Base-by-base conservation (phyloP, 2,797 vertebrate genomes). In the Delichon dasypus region DNA sequence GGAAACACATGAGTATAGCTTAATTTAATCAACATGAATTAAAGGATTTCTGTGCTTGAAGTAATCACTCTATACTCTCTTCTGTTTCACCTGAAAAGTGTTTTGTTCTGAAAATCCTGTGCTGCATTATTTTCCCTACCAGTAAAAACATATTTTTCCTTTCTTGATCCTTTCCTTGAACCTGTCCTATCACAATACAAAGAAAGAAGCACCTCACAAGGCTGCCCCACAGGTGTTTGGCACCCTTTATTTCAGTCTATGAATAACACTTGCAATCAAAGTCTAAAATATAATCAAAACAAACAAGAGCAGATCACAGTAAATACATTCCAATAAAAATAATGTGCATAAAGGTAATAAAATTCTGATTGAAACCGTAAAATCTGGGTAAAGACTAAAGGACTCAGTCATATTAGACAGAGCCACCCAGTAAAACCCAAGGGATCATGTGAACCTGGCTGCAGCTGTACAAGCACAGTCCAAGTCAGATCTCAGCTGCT, bases 401-500 rank as follows among this genome's bases (percentile, higher is more conserved):
- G 44, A 64, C 53, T 54, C 2, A 0, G 29, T 93, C 82, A 84
- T 89, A 70, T 92, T 81, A 91, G 57, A 61, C 80, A 74, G 78
- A 85, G 22, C 25, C 51, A 71, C 53, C 38, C 79, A 78, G 61
- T 88, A 88, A 95, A 95, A 86, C 64, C 60, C 62, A 86, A 78
- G 65, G 55, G 90, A 89, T 93, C 92, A 92, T 79, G 62, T 95
- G 92, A 93, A 93, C 73, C 68, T 88, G 72, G 62, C 89, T 93
- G 58, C 54, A 90, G 93, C 85, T 90, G 65, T 55, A 88, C 61
- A 94, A 91, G 76, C 58, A 58, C 73, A 84, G 91, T 90, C 70
- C 92, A 92, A 95, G 79, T 94, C 89, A 86, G 82, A 86, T 70
- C 88, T 93, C 72, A 77, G 85, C 62, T 91, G 90, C 76, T 42